Evolutionary conservation across 2,797 vertebrate genomes (phyloP).

Genomic region (Adelosebastes latens): DNA sequence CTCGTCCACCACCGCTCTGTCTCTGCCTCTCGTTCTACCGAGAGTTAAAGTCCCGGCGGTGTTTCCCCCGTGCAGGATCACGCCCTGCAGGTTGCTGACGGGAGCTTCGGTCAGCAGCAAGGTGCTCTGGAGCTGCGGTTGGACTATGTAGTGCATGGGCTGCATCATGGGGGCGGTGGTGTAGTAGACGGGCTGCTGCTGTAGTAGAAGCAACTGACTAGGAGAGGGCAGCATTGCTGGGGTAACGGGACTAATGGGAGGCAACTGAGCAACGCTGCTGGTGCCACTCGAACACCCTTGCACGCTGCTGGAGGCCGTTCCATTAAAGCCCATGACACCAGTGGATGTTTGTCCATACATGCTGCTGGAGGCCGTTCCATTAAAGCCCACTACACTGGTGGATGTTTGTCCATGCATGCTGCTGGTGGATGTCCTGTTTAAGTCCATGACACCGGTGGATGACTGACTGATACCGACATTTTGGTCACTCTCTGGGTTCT

Average conservation of each 20-base stretch:
- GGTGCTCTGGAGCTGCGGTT: conserved; percentile 74
- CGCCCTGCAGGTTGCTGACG: neutral
- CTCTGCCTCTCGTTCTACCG: neutral
- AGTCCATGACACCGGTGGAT: neutral
- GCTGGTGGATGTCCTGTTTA: neutral
- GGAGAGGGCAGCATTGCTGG: neutral
- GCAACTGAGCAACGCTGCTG: neutral
- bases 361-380: neutral
- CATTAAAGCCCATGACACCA: neutral
- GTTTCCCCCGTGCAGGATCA: neutral
- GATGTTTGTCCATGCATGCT: neutral
- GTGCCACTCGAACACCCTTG: neutral
- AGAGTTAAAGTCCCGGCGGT: neutral
- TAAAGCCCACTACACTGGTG: neutral
- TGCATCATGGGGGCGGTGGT: conserved; percentile 49
- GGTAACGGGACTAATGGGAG: neutral
- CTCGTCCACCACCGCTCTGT: conserved; percentile 21
- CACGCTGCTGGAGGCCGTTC: neutral
- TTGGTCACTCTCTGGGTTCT: neutral
- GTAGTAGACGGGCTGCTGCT: conserved; percentile 74
- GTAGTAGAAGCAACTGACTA: conserved; percentile 48
- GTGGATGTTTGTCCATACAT: neutral
- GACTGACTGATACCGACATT: neutral
- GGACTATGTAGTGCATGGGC: conserved; percentile 63
- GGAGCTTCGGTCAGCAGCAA: conserved; percentile 17